Evolutionary conservation across 2,888 invertebrate species (phyloP).

Genomic region (Pammene fasciana): DNA sequence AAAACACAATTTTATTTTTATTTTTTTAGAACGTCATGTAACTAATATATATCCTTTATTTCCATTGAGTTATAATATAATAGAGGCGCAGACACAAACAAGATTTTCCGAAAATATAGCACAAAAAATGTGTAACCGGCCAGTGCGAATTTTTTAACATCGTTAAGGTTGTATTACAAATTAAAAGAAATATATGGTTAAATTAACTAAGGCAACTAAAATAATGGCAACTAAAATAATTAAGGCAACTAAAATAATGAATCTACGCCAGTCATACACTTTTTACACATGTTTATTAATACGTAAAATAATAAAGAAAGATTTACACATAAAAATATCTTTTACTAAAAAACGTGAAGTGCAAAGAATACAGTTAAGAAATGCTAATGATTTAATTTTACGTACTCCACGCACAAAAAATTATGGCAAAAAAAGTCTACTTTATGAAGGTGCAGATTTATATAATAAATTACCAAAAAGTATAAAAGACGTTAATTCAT

Average conservation of each 20-base stretch:
- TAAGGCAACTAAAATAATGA: conserved; percentile 12
- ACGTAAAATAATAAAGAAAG: not conserved
- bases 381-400: not conserved
- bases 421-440: not conserved
- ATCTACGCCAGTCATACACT: not conserved
- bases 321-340: not conserved
- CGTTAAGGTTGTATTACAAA: too few species aligned
- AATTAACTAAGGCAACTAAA: conserved; percentile 12
- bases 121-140: too few species aligned
- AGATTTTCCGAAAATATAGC: too few species aligned
- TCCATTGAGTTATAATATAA: too few species aligned
- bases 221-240: too few species aligned
- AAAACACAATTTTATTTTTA: too few species aligned
- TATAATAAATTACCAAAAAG: conserved; percentile 16
- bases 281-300: conserved; percentile 8
- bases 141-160: too few species aligned
- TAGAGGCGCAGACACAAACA: too few species aligned
- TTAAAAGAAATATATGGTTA: too few species aligned
- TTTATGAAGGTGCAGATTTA: conserved; percentile 4
- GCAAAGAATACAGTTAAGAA: not conserved
- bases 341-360: not conserved
- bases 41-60: too few species aligned
- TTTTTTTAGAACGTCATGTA: too few species aligned
- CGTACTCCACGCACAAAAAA: conserved; percentile 11
- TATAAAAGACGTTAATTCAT: not conserved